Evolutionary conservation across 1,140 invertebrate genomes (phyloP), one percentile per base, ranked within the genome.

Genomic region (Ceratitis capitata): DNA sequence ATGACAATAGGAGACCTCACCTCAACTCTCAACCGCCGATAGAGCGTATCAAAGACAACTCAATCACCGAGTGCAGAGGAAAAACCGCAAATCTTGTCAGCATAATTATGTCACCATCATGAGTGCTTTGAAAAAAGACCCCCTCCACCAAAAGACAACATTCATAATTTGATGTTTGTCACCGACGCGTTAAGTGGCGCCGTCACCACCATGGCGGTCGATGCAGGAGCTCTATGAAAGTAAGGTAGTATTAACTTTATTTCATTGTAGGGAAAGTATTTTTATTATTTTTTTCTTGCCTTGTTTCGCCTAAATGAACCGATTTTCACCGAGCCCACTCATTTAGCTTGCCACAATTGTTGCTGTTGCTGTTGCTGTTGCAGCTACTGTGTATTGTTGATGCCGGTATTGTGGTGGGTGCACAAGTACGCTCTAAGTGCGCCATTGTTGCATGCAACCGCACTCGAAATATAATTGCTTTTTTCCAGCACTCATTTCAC

Each of bases 11-110:
- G n/a, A n/a, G n/a, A n/a, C n/a, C n/a, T 3, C 19, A 12, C 26
- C 32, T 51, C 45, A 19, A 10, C 26, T 29, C 23, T 19, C 26
- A 32, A 45, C 53, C 47, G 42, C 14, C 32, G 29, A 39, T 53
- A 14, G 16, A 53, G 78, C 88, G 89, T 90, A 89, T 90, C 90
- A 90, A 90, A 89, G 89, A 90, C 88, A 90, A 88, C 49, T 83
- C 82, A 83, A 83, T 83, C n/a, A n/a, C n/a, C 14, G 69, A 51
- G 32, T 45, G 82, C 16, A 56, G 23, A 78, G 26, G 16, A 19
- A 78, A 78, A 78, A 78, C 69, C 69, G 32, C 85, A 85, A 86
- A 86, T 85, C 88, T 90, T 90, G 89, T 90, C 89, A 90, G 88
- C 89, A 89, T 90, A 90, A 90, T 90, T 90, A 90, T 85, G 86